phyloP scores from a whole-genome alignment of 2,113 vertebrate species.

The Mastomys coucha region DNA sequence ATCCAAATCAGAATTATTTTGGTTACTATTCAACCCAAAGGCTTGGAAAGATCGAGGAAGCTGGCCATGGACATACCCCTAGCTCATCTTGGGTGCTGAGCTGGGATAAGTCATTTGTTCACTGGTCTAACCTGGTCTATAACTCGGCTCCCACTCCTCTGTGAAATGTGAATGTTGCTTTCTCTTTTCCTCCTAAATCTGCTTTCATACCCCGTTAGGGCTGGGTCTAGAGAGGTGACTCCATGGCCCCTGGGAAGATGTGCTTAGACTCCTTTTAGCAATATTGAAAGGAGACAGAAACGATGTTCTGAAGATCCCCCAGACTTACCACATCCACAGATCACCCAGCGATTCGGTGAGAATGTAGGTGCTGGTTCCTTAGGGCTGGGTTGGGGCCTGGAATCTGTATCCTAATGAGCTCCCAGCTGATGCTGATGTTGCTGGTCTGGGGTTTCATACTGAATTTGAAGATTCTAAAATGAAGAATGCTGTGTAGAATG shows the following conservation, averaged over 20 bases:
- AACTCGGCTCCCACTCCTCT: not conserved
- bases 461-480: not conserved
- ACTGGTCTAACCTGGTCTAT: not conserved
- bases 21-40: not conserved
- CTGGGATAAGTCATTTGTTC: not conserved
- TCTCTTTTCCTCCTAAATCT: not conserved
- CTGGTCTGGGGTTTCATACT: not conserved
- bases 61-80: not conserved
- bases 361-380: not conserved
- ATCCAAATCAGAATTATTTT: not conserved
- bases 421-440: no score
- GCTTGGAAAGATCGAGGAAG: not conserved
- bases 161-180: not conserved
- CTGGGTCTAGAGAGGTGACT: not conserved
- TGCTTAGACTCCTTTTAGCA: not conserved
- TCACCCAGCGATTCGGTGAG: not conserved
- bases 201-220: not conserved
- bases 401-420: not conserved
- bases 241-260: not conserved
- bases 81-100: not conserved
- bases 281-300: not conserved
- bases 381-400: not conserved
- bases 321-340: not conserved
- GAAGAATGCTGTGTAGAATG: not conserved
- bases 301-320: not conserved